Evolutionary conservation across 2,113 vertebrate genomes (phyloP).

Genomic region (Erythrocercus mccallii): DNA sequence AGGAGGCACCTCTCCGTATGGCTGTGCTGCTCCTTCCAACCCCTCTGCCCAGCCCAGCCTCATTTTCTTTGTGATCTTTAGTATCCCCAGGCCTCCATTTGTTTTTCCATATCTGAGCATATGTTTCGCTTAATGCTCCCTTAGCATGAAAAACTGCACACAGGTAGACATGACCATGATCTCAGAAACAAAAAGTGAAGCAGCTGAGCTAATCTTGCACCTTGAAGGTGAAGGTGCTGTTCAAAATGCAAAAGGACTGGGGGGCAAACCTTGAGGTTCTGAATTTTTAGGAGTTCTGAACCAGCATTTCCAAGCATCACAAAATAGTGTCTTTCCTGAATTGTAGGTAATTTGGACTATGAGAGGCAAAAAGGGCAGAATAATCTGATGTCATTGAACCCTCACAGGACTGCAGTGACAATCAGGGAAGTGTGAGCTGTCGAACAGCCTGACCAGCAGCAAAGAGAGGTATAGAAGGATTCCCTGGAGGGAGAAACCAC

Average conservation of each 20-base stretch:
- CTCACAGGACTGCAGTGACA: neutral
- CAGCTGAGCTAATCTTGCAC: neutral
- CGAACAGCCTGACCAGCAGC: neutral
- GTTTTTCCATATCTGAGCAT: neutral
- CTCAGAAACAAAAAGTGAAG: neutral
- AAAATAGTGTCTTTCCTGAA: neutral
- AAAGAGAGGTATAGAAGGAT: neutral
- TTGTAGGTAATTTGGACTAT: neutral
- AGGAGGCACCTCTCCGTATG: neutral
- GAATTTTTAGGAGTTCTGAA: neutral
- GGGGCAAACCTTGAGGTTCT: neutral
- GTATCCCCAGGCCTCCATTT: rapidly evolving
- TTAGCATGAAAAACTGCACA: neutral
- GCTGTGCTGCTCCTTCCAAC: rapidly evolving
- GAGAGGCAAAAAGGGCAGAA: neutral
- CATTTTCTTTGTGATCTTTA: neutral
- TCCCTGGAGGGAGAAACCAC: neutral
- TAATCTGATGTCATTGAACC: neutral
- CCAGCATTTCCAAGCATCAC: neutral
- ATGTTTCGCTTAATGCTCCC: neutral
- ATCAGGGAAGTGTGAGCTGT: neutral
- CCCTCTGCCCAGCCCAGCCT: neutral
- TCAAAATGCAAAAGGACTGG: neutral
- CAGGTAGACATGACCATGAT: neutral
- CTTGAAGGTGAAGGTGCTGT: neutral